Evolutionary conservation across 2,113 vertebrate genomes (phyloP), one percentile per base, ranked within the genome.

Genomic region (Helogale parvula): DNA sequence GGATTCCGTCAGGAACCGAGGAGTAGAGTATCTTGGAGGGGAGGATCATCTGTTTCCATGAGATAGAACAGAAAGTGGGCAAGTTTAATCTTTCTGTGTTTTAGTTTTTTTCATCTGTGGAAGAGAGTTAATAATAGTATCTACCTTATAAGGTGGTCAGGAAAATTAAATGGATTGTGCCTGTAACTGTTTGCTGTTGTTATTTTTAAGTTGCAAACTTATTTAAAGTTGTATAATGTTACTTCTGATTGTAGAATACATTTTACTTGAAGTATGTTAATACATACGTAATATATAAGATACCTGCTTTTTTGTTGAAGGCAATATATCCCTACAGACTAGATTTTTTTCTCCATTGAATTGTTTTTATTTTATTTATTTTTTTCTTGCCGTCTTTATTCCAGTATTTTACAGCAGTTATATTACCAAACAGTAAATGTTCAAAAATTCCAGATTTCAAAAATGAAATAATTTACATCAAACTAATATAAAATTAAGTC

Each of bases 381-480:
- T 23, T 97, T 99, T 99, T 99, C 99, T 99, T 99, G 99, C 99
- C 98, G 99, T 99, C 99, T 99, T 99, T 99, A 99, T 99, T 99
- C 99, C 99, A 99, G 99, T 99, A 99, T 99, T 99, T 99, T 99
- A 99, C 99, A 99, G 99, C 99, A 99, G 99, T 99, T 99, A 99
- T 99, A 99, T 99, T 99, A 99, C 99, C 99, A 99, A 99, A 99
- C 99, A 99, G 99, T 99, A 99, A 99, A 99, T 99, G 99, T 99
- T 99, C 99, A 99, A 99, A 99, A 99, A 50, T 99, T 99, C 99
- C 99, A 99, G 98, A 99, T 99, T 98, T 98, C 98, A 99, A 99
- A 99, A 98, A 98, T 99, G 99, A 99, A 99, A 99, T 99, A 99
- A 99, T 99, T 99, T 99, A 99, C 99, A 99, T 99, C 99, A 98